Evolutionary conservation across 2,797 vertebrate species (phyloP), one percentile per base, ranked within the genome.

Genomic region (Sparidentex hasta): DNA sequence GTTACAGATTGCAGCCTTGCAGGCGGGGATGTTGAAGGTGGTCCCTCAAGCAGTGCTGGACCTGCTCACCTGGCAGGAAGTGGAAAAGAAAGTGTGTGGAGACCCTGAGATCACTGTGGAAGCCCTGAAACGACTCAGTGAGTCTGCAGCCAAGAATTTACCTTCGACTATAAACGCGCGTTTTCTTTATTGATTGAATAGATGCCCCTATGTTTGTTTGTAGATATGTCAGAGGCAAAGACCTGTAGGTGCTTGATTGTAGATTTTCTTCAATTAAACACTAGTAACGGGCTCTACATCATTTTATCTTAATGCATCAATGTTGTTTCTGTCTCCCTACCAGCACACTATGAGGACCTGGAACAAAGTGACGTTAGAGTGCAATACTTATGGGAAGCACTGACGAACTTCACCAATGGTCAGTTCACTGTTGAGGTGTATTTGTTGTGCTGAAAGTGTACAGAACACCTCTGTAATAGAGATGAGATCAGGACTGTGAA

Each of bases 21-120:
- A 98, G 92, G 96, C 96, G 3, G 98, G 98, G 56, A 94, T 99
- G 84, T 92, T 99, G 81, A 99, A 98, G 90, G 98, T 99, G 70
- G 96, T 99, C n/a, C 98, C 98, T 2, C 98, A 99, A 93, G 98
- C 98, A 2, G 98, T 99, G 78, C 93, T 99, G 81, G 98, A 99
- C 90, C 94, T 99, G 68, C 95, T 99, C 44, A 99, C 98, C 1
- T 99, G 98, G 98, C 98, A 99, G 84, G 98, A 99, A 75, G 94
- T 98, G 82, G 98, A 99, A 87, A 99, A 98, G 94, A 98, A 97
- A 88, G 97, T 99, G 84, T 99, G 98, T 51, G 98, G 98, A 77
- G 98, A 99, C 88, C 98, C 98, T 0, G 98, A 99, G 92, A 98
- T 99, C 87, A 97, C 96, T 2, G 97, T 99, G 90, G 98, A 99